These are phyloP conservation scores for Penaeus monodon DNA, from an alignment of 2,888 invertebrate species.

Conservation along the genomic window DNA sequence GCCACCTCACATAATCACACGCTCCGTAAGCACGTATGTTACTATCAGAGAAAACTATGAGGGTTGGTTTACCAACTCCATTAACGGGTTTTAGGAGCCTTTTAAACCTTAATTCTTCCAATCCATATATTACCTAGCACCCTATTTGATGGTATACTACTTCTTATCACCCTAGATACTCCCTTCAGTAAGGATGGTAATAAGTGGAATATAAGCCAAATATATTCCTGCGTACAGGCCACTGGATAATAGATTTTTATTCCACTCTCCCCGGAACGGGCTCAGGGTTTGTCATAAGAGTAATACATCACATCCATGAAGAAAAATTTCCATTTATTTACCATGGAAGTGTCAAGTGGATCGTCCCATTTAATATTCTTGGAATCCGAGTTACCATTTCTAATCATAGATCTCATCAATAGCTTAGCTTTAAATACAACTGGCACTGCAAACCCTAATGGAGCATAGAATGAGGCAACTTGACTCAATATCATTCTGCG, in stretches of 20 bases:
- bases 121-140: too few species aligned
- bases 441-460: conserved; percentile 17
- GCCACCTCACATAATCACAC: conserved; percentile 43
- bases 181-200: too few species aligned
- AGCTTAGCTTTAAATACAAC: conserved; percentile 1
- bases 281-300: too few species aligned
- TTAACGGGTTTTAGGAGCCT: conserved; percentile 19
- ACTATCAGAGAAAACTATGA: conserved; percentile 25
- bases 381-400: not conserved
- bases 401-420: conserved; percentile 5
- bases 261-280: too few species aligned
- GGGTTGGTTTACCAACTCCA: conserved; percentile 15
- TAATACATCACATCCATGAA: too few species aligned
- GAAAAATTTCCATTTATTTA: not conserved
- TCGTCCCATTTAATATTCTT: conserved; percentile 19
- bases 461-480: conserved; percentile 32
- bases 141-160: too few species aligned
- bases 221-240: too few species aligned
- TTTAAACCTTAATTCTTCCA: not conserved
- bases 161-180: too few species aligned
- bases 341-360: not conserved
- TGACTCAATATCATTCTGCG: conserved; percentile 37
- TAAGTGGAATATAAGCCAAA: too few species aligned
- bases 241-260: too few species aligned
- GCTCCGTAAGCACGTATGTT: conserved; percentile 2